These are phyloP conservation scores for Actenoides lindsayi DNA, from an alignment of 2,113 vertebrate genomes.

Conservation along the genomic window DNA sequence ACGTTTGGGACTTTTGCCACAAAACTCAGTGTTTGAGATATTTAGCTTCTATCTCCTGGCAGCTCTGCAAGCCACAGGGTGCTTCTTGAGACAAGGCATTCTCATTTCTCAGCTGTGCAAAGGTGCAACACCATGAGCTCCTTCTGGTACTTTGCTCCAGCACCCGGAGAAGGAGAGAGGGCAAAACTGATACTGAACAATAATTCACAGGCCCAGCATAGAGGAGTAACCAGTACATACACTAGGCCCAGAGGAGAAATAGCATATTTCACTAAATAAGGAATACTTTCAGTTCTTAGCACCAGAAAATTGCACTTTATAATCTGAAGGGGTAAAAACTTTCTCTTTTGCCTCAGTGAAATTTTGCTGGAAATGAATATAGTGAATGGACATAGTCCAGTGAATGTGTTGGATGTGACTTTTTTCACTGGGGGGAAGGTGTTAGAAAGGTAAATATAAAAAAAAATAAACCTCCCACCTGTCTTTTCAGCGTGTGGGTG, in stretches of 20 bases:
- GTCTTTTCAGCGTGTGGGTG: not conserved
- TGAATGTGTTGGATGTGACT: not conserved
- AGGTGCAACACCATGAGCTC: not conserved
- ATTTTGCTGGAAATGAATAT: not conserved
- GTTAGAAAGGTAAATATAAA: not conserved
- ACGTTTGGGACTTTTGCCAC: not conserved
- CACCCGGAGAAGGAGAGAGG: not conserved
- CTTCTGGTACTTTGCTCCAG: not conserved
- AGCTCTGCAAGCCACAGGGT: not conserved
- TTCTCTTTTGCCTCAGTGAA: not conserved
- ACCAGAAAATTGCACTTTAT: not conserved
- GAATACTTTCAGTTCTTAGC: not conserved
- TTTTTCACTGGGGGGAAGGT: not conserved
- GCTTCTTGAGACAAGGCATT: not conserved
- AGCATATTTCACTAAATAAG: not conserved
- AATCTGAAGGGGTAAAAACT: not conserved
- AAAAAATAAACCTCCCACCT: constrained; percentile 21
- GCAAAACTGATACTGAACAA: not conserved
- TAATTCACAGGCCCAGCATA: not conserved
- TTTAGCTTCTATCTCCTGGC: not conserved
- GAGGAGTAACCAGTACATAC: not conserved
- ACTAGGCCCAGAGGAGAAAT: not conserved
- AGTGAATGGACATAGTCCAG: not conserved
- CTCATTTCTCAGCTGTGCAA: not conserved
- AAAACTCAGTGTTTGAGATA: not conserved